Evolutionary conservation across 2,888 invertebrate species (phyloP).

Genomic region (Onthophagus sagittarius): DNA sequence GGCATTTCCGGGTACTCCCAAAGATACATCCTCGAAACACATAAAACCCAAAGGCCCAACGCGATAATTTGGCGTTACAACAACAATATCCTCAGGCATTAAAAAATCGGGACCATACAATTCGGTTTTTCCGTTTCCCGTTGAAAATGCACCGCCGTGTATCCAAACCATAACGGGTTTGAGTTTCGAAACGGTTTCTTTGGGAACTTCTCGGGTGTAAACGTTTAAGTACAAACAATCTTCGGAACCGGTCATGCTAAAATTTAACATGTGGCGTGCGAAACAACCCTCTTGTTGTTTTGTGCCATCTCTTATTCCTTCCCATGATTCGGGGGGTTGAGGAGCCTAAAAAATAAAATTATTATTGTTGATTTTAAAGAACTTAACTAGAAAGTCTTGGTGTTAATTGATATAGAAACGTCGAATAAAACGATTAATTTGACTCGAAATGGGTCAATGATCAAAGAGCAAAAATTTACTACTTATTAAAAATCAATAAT

Average conservation of each 20-base stretch:
- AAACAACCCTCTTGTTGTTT: conserved; percentile 33
- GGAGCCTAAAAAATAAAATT: conserved; percentile 43
- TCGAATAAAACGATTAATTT: too few relatives aligned
- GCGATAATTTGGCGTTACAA: conserved; percentile 43
- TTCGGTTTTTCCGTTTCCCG: conserved; percentile 41
- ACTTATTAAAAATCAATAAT: too few relatives aligned
- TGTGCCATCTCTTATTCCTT: conserved; percentile 46
- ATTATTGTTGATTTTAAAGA: too few relatives aligned
- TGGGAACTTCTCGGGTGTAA: conserved; percentile 31
- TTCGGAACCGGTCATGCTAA: conserved; percentile 33
- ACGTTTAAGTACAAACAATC: conserved; percentile 40
- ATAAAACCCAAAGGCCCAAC: conserved; percentile 42
- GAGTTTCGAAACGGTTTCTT: conserved; percentile 11
- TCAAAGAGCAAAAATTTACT: too few relatives aligned
- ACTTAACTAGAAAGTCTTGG: too few relatives aligned
- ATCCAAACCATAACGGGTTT: conserved; percentile 23
- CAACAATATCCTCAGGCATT: conserved; percentile 43
- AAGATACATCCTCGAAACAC: conserved; percentile 46
- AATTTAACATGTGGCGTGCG: conserved; percentile 29
- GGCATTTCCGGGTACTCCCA: conserved; percentile 53
- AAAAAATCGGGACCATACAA: conserved; percentile 44
- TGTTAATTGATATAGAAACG: too few relatives aligned
- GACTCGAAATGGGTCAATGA: too few relatives aligned
- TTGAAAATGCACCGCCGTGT: conserved; percentile 44
- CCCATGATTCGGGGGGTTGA: conserved; percentile 46